Evolutionary conservation across 2,797 vertebrate species (phyloP), one percentile per base, ranked within the genome.

Genomic region (Podargus strigoides): DNA sequence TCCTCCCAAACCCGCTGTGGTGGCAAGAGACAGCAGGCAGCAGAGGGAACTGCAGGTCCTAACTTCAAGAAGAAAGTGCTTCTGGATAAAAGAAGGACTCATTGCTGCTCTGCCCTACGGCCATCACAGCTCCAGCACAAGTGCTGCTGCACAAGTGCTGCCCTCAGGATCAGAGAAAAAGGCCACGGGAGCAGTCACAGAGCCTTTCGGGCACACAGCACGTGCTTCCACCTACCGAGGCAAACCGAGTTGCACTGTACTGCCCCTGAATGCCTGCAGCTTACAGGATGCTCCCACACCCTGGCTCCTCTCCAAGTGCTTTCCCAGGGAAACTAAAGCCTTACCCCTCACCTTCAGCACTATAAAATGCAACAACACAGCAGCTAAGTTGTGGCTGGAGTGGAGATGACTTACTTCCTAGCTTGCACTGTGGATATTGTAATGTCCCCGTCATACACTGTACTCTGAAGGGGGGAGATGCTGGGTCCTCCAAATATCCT

Each of bases 1-100:
- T 53, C 18, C 36, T 47, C 6, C 1, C 1, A 2, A 32, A 19
- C 15, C n/a, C 8, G 1, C 0, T 23, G n/a, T n/a, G n/a, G 41
- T 8, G 34, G 63, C 5, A 11, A 67, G 36, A 55, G 59, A 52
- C 30, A 36, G 60, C 44, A 27, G 37, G 84, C 55, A 69, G 73
- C 64, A 88, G 46, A 28, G 6, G 8, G 37, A 3, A 36, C 47
- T 28, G 24, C 30, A 42, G 0, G 3, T 68, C 28, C 8, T 10
- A 30, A 39, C 26, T 20, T 66, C 21, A 37, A 19, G 55, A 47
- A 58, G 28, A 39, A 72, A 34, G n/a, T n/a, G n/a, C n/a, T n/a
- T n/a, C n/a, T n/a, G 66, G 36, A 32, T 21, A 41, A 17, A 28
- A 55, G 42, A 16, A 55, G 34, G 22, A 46, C 14, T 12, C 0